phyloP scores from a whole-genome alignment of 2,888 invertebrate species.

The Polyommatus iphigenia region DNA sequence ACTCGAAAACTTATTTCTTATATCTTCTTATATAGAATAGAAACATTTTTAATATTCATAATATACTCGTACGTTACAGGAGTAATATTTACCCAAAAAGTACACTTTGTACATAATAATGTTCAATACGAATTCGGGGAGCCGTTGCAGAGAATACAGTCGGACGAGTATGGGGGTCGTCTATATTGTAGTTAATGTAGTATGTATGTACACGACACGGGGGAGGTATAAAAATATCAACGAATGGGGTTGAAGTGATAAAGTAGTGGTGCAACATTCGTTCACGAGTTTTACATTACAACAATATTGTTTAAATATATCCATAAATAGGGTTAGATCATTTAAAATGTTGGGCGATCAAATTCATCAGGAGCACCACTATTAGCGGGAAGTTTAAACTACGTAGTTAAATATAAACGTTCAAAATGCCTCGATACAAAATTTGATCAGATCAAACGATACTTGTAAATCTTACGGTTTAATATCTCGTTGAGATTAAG shows the following conservation, averaged over 20 bases:
- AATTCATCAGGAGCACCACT: background rate
- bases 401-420: background rate
- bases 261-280: background rate
- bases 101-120: constrained; percentile 18
- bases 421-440: background rate
- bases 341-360: background rate
- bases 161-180: background rate
- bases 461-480: background rate
- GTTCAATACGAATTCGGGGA: background rate
- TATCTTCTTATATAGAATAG: too few relatives aligned
- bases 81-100: constrained; percentile 13
- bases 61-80: background rate
- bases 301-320: constrained; percentile 9
- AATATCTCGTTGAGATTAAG: background rate
- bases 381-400: background rate
- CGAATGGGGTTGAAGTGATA: constrained; percentile 1
- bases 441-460: background rate
- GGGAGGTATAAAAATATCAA: constrained; percentile 30
- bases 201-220: background rate
- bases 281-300: background rate
- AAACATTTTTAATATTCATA: constrained; percentile 11
- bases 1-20: constrained; percentile 2
- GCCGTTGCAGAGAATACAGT: background rate
- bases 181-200: background rate
- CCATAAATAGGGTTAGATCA: background rate